These are phyloP conservation scores for Drosophila mauritiana DNA, from an alignment of 1,140 invertebrate genomes.

Conservation along the genomic window DNA sequence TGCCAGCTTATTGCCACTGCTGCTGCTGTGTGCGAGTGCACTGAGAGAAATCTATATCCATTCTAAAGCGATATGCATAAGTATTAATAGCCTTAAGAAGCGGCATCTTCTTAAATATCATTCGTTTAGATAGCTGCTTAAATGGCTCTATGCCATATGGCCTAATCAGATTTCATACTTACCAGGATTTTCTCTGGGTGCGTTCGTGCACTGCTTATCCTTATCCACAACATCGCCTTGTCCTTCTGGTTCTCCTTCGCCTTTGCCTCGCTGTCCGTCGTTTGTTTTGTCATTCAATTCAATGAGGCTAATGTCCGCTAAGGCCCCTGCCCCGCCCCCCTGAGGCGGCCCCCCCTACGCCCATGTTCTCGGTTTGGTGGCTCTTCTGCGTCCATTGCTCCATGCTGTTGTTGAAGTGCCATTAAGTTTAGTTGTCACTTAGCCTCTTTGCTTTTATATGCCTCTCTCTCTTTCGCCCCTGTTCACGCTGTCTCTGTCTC, in stretches of 20 bases:
- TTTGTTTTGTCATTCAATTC: conserved; percentile 84
- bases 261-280: conserved; percentile 55
- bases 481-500: background rate
- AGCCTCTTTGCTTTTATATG: conserved; percentile 84
- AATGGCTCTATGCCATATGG: too few species aligned
- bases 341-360: background rate
- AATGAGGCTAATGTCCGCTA: conserved; percentile 84
- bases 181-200: background rate
- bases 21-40: conserved; percentile 6
- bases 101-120: too few species aligned
- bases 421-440: conserved; percentile 84
- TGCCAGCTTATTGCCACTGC: conserved; percentile 38
- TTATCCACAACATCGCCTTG: conserved; percentile 76
- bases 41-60: background rate
- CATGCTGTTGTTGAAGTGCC: conserved; percentile 83
- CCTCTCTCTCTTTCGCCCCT: conserved; percentile 23
- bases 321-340: conserved; percentile 31
- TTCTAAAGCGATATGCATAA: too few species aligned
- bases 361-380: conserved; percentile 30
- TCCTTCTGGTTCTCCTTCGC: conserved; percentile 40
- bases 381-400: conserved; percentile 81
- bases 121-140: background rate
- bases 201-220: conserved; percentile 68
- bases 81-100: too few species aligned
- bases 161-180: too few species aligned